phyloP scores from a whole-genome alignment of 2,113 vertebrate genomes.

The Puntigrus tetrazona region DNA sequence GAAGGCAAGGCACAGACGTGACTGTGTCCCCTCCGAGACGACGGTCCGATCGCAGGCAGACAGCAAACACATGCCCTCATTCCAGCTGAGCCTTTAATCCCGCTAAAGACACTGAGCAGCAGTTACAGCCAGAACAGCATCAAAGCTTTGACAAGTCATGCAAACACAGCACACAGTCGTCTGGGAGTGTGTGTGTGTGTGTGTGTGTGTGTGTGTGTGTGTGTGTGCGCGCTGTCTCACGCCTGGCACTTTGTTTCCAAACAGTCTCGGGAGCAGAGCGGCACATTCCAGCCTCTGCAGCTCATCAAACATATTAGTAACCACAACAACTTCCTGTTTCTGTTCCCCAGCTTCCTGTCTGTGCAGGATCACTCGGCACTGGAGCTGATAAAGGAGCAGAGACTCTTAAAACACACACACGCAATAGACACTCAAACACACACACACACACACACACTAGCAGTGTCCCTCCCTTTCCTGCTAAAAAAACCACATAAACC shows the following conservation, averaged over 20 bases:
- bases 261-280: background rate
- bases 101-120: constrained; percentile 33
- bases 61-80: constrained; percentile 46
- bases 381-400: constrained; percentile 46
- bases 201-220: background rate
- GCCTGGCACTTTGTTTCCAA: constrained; percentile 32
- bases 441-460: constrained; percentile 5
- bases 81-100: constrained; percentile 45
- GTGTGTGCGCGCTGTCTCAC: background rate
- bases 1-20: constrained; percentile 1
- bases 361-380: constrained; percentile 53
- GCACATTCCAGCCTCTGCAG: constrained; percentile 59
- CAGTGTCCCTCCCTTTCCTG: background rate
- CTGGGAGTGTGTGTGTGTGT: background rate
- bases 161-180: background rate
- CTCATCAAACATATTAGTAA: constrained; percentile 73
- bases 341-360: constrained; percentile 70
- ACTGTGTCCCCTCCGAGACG: constrained; percentile 7
- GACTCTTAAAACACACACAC: constrained; percentile 33
- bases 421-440: constrained; percentile 32
- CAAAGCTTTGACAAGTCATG: constrained; percentile 35
- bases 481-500: background rate
- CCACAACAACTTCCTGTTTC: constrained; percentile 80
- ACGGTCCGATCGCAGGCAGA: constrained; percentile 20
- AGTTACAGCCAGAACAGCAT: constrained; percentile 27